Evolutionary conservation across 2,888 invertebrate genomes (phyloP), one percentile per base, ranked within the genome.

Genomic region (Plagodis dolabraria): DNA sequence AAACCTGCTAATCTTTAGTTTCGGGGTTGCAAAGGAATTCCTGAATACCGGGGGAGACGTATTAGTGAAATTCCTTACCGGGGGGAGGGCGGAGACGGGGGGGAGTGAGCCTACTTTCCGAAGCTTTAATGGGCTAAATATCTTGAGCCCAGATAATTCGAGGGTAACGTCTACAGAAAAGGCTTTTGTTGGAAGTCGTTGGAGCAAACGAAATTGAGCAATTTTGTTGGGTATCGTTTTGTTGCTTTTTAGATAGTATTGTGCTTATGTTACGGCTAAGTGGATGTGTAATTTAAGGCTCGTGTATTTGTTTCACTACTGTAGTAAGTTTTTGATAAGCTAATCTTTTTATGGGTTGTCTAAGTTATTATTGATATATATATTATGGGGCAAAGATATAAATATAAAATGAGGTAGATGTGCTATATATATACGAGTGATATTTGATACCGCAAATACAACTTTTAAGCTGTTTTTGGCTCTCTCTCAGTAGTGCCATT

Each of bases 101-200:
- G 69, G 61, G 66, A 59, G 66, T 63, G 68, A 73, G 71, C 77
- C 79, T 81, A 80, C 85, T 86, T 85, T 83, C 82, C 81, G 80
- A 82, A 83, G 87, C 85, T 88, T 89, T 90, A 90, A 91, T 89
- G 89, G 90, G 86, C 87, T 89, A 87, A 90, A 88, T 89, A 87
- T 89, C 89, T 89, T 85, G 82, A 87, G 85, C 87, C 80, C 73
- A 85, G 89, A 89, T 89, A 88, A 89, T 87, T 86, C 83, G 77
- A 60, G 63, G 68, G 80, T 71, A 87, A 5, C 35, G 86, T 68
- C 38, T 10, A 79, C 81, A 84, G 11, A 74, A 67, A 64, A 48
- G 7, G 33, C 33, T 45, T 38, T 44, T 47, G 55, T 60, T 22
- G 45, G 22, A 53, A 53, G 33, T 51, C 34, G 40, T 40, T 60